Evolutionary conservation across 2,888 invertebrate genomes (phyloP).

Genomic region (Hirtodrosophila duncani): DNA sequence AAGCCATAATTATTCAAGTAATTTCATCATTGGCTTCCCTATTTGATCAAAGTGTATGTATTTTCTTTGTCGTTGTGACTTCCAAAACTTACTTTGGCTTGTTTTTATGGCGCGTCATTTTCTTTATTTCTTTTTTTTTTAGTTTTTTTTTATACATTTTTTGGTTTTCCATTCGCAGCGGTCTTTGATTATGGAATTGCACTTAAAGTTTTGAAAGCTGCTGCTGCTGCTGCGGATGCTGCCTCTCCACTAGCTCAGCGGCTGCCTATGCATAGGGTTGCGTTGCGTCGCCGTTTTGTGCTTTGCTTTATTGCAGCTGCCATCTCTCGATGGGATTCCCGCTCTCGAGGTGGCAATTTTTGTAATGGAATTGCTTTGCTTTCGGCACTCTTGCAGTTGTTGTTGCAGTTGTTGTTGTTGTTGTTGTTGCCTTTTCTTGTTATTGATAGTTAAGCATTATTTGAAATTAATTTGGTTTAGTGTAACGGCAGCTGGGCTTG

Average conservation of each 20-base stretch:
- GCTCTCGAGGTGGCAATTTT: conserved; percentile 56
- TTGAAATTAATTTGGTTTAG: conserved; percentile 50
- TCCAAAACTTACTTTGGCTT: too few species aligned
- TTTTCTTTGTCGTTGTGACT: too few species aligned
- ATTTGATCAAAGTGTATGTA: too few species aligned
- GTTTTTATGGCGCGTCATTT: conserved; percentile 57
- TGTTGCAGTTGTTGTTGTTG: conserved; percentile 3
- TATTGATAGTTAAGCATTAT: conserved; percentile 48
- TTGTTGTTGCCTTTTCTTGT: conserved; percentile 3
- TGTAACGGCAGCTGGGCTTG: conserved; percentile 1
- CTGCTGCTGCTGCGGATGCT: conserved; percentile 1
- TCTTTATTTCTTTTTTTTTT: conserved; percentile 15
- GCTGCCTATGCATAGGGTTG: conserved; percentile 3
- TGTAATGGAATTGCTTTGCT: conserved; percentile 57
- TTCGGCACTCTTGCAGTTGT: conserved; percentile 24
- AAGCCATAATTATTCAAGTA: too few species aligned
- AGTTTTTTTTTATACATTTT: too few species aligned
- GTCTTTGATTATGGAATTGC: conserved; percentile 68
- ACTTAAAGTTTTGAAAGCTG: conserved; percentile 59
- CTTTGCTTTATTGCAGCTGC: neutral
- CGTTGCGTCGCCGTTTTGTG: neutral
- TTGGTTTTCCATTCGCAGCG: conserved; percentile 27
- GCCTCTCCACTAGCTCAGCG: conserved; percentile 6
- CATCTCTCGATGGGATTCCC: conserved; percentile 1
- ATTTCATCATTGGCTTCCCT: too few species aligned